These are phyloP conservation scores for Limnephilus auricula DNA, from an alignment of 2,888 invertebrate genomes.

Conservation along the genomic window DNA sequence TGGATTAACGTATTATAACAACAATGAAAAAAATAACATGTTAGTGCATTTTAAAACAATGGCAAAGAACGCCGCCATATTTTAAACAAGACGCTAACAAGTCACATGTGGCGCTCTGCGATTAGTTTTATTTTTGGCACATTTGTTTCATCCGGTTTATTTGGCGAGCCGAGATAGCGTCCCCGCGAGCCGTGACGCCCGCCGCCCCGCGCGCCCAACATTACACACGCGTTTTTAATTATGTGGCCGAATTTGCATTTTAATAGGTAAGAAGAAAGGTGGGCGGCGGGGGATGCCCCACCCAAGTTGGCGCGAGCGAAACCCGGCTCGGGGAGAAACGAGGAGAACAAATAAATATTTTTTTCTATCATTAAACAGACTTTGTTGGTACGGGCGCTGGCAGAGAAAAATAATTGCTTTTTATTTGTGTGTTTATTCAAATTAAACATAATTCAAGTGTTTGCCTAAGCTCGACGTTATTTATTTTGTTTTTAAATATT, in stretches of 20 bases:
- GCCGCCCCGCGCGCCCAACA: slow-evolving; percentile 57
- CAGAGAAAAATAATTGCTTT: slow-evolving; percentile 65
- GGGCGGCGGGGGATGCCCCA: slow-evolving; percentile 58
- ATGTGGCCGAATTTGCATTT: slow-evolving; percentile 67
- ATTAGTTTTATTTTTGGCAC: slow-evolving; percentile 63
- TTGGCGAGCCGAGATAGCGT: slow-evolving; percentile 63
- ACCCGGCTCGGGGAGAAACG: slow-evolving; percentile 71
- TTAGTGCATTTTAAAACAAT: background rate
- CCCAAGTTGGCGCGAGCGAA: slow-evolving; percentile 67
- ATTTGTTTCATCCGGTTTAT: slow-evolving; percentile 65
- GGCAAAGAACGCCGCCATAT: slow-evolving; percentile 32
- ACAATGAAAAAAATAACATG: background rate
- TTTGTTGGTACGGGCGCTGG: slow-evolving; percentile 45
- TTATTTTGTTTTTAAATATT: slow-evolving; percentile 54
- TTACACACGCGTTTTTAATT: slow-evolving; percentile 67
- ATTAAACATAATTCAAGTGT: slow-evolving; percentile 65
- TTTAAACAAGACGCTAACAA: slow-evolving; percentile 37
- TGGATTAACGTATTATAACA: background rate
- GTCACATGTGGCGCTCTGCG: slow-evolving; percentile 61
- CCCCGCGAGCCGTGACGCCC: slow-evolving; percentile 64
- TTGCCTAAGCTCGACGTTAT: slow-evolving; percentile 58
- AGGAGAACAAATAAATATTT: slow-evolving; percentile 62
- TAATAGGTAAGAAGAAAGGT: slow-evolving; percentile 65
- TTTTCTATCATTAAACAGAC: slow-evolving; percentile 62
- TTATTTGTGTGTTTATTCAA: slow-evolving; percentile 66